Evolutionary conservation across 1,140 invertebrate species (phyloP).

Genomic region (Heliconius eleuchia): DNA sequence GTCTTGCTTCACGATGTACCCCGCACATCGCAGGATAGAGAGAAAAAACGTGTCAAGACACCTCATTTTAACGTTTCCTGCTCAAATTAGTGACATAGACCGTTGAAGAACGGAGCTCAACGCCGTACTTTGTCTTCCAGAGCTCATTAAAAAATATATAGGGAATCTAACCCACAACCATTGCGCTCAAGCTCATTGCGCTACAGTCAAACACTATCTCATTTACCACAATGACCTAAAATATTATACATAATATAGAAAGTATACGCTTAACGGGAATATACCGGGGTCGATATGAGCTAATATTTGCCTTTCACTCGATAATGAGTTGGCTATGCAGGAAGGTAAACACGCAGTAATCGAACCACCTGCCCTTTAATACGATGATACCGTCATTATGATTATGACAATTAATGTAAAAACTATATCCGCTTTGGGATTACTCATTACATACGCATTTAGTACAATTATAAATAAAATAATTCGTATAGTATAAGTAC

Average conservation of each 20-base stretch:
- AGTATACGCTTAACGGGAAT: conserved; percentile 10
- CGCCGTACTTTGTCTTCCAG: no score
- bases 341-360: conserved; percentile 14
- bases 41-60: no score
- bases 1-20: no score
- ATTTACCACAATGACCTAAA: no score
- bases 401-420: background rate
- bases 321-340: conserved; percentile 25
- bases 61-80: no score
- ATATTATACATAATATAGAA: background rate
- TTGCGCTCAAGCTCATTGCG: no score
- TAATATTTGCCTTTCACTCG: conserved; percentile 34
- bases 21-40: no score
- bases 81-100: no score
- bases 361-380: conserved; percentile 21
- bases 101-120: no score
- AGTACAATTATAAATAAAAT: background rate
- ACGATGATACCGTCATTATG: background rate
- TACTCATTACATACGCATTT: background rate
- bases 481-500: background rate
- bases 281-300: conserved; percentile 12
- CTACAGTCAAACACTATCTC: no score
- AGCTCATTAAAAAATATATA: no score
- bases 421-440: background rate
- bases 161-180: no score